These are phyloP conservation scores for Leptinotarsa defecta DNA, from an alignment of 1,140 invertebrate species.

Conservation along the genomic window DNA sequence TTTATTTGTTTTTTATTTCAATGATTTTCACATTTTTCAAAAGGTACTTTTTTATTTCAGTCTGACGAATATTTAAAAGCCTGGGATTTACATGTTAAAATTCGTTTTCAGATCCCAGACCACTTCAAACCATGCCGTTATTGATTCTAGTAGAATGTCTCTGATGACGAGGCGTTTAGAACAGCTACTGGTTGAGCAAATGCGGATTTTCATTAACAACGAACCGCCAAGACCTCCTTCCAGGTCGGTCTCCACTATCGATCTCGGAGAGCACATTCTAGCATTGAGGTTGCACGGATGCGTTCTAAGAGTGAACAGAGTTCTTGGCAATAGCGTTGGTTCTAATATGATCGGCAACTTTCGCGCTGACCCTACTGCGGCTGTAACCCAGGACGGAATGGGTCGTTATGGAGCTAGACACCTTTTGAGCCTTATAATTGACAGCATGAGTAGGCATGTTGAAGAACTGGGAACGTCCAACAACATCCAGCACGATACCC, in stretches of 20 bases:
- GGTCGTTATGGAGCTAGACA: constrained; percentile 50
- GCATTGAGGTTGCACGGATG: constrained; percentile 46
- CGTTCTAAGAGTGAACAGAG: constrained; percentile 42
- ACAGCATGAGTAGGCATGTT: constrained; percentile 48
- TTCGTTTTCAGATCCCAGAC: constrained; percentile 6
- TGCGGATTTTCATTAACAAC: constrained; percentile 30
- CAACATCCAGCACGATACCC: constrained; percentile 34
- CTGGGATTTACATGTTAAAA: background rate
- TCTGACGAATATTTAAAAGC: too few species aligned
- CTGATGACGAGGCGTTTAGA: constrained; percentile 35
- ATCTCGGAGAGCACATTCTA: constrained; percentile 48
- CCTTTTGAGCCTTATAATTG: constrained; percentile 54
- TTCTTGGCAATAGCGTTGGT: constrained; percentile 38
- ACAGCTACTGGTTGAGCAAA: constrained; percentile 34
- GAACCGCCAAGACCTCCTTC: background rate
- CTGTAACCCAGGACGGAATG: constrained; percentile 48
- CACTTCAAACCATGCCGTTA: constrained; percentile 2
- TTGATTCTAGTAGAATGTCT: constrained; percentile 27
- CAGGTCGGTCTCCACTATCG: constrained; percentile 27
- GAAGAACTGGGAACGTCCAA: constrained; percentile 38
- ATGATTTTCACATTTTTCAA: too few species aligned
- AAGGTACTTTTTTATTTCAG: too few species aligned
- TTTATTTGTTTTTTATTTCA: too few species aligned
- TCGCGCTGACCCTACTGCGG: constrained; percentile 37
- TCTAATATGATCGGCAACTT: background rate